Evolutionary conservation across 2,888 invertebrate genomes (phyloP), one percentile per base, ranked within the genome.

Genomic region (Napeogenes sylphis): DNA sequence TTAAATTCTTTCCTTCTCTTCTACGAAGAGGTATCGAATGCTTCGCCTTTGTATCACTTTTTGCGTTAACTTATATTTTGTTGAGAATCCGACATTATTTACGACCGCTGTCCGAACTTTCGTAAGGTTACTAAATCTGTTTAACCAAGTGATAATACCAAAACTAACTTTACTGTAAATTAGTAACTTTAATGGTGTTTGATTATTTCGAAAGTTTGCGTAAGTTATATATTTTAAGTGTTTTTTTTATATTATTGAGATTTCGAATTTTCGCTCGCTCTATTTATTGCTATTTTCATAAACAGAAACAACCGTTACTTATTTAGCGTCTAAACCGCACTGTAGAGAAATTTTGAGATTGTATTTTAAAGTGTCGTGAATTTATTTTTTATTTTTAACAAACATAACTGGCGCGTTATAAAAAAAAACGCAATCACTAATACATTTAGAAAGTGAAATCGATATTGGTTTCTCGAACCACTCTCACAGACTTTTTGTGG

Each of bases 1-100:
- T 87, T 87, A 83, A 85, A 90, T 89, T 90, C 88, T 86, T 87
- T 86, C 78, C 80, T 82, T 80, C 84, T 86, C 82, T 90, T 90
- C 90, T 87, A 82, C 84, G 89, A 90, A 90, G 87, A 85, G 85
- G 85, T 84, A 88, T 87, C 85, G 85, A 82, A 87, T 87, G 81
- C 84, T 83, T 87, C 84, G 85, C 88, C 90, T 90, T 90, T 90
- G 90, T 90, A 87, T 85, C 83, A 87, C 88, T 90, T 90, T 90
- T 90, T 90, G 87, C 81, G 78, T 77, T 76, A 84, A 80, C 77
- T 78, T 78, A 76, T 79, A 83, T 81, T 79, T 80, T 82, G 85
- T 81, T 83, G 73, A 75, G 79, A 83, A 81, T 81, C 79, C 71
- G 75, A 78, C 82, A 82, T 87, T 87, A 87, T 88, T 89, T 87